Evolutionary conservation across 2,888 invertebrate species (phyloP).

Genomic region (Tetragnatha montana): DNA sequence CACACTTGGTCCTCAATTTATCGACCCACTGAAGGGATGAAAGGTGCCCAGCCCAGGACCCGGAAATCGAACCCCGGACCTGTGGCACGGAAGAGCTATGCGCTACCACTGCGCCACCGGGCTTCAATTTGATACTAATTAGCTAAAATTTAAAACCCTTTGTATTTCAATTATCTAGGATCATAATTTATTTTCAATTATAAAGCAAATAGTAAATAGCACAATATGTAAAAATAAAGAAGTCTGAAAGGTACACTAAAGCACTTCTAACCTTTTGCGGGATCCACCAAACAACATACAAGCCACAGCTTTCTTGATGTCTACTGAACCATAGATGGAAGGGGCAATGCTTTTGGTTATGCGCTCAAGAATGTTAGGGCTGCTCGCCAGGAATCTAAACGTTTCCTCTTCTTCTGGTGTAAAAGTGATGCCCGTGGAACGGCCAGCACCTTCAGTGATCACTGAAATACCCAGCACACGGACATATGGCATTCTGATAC

Average conservation of each 20-base stretch:
- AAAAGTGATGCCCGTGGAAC: slow-evolving; percentile 74
- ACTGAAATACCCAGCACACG: slow-evolving; percentile 94
- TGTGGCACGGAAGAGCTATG: too few relatives aligned
- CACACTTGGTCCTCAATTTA: too few relatives aligned
- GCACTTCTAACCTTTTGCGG: slow-evolving; percentile 77
- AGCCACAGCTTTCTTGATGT: slow-evolving; percentile 98
- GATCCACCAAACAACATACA: slow-evolving; percentile 94
- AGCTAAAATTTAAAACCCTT: too few relatives aligned
- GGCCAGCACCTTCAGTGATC: slow-evolving; percentile 86
- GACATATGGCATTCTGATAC: slow-evolving; percentile 95
- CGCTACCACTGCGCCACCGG: too few relatives aligned
- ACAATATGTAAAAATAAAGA: not conserved
- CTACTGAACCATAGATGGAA: slow-evolving; percentile 93
- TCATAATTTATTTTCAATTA: not conserved
- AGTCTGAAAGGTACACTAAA: not conserved
- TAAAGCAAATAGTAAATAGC: not conserved
- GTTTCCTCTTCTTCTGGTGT: slow-evolving; percentile 86
- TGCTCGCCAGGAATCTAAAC: slow-evolving; percentile 88
- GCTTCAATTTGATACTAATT: too few relatives aligned
- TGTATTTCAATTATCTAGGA: not conserved
- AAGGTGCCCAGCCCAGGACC: too few relatives aligned
- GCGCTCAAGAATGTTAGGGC: slow-evolving; percentile 90
- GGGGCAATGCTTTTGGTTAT: slow-evolving; percentile 95
- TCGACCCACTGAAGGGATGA: too few relatives aligned
- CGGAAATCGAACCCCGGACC: too few relatives aligned